Conservation (phyloP, 2,888 invertebrate genomes). For the Acronicta leporina region DNA sequence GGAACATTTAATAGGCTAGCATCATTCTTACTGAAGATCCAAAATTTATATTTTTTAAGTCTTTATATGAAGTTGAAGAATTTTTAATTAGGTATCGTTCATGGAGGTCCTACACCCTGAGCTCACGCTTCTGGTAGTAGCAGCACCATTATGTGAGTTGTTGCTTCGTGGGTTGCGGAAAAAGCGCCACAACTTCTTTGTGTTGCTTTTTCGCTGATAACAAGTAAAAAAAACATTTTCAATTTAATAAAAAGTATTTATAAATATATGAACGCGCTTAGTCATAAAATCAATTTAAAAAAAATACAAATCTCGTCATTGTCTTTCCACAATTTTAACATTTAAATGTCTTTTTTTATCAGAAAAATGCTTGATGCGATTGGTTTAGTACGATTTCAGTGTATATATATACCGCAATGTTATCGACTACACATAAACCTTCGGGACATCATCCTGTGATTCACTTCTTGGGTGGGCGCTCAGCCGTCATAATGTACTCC, state of each 20-base stretch:
- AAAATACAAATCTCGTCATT: no score
- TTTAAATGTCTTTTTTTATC: no score
- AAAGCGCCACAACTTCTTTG: neutral
- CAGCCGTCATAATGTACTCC: conserved; percentile 27
- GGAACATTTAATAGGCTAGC: conserved; percentile 28
- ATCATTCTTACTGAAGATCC: conserved; percentile 11
- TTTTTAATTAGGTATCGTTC: no score
- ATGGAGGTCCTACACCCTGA: neutral
- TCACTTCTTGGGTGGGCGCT: conserved; percentile 35
- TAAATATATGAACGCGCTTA: no score
- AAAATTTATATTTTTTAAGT: conserved; percentile 20
- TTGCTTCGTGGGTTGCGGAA: neutral
- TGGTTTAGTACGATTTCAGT: neutral
- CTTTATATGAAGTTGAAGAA: conserved; percentile 18
- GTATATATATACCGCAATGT: neutral
- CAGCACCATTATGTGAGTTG: neutral
- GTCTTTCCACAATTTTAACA: no score
- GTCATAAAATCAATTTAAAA: no score
- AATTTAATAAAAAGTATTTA: neutral
- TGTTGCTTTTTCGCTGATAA: no score
- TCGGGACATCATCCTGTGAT: conserved; percentile 19
- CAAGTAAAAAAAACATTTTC: no score
- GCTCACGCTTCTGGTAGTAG: no score
- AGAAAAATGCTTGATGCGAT: no score
- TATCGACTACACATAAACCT: conserved; percentile 16